Evolutionary conservation across 1,140 invertebrate genomes (phyloP).

Genomic region (Drosophila lacertosa): DNA sequence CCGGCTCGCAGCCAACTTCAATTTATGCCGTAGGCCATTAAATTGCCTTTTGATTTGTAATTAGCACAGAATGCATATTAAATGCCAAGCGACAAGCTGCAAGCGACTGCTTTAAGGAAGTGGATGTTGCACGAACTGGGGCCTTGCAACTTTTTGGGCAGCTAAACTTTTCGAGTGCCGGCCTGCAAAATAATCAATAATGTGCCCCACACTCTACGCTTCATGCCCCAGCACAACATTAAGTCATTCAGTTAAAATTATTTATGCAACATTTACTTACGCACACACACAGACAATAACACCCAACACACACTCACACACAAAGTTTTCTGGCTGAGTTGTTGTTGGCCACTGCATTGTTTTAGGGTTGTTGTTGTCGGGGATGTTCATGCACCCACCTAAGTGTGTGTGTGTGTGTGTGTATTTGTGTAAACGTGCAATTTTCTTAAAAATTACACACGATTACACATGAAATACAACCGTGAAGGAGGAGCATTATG

Average conservation of each 20-base stretch:
- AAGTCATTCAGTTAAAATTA: constrained; percentile 79
- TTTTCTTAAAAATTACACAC: constrained; percentile 83
- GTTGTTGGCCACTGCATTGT: constrained; percentile 60
- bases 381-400: constrained; percentile 26
- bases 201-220: too few relatives aligned
- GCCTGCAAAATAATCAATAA: constrained; percentile 67
- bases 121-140: neutral
- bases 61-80: constrained; percentile 77
- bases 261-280: constrained; percentile 82
- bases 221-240: constrained; percentile 55
- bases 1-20: constrained; percentile 51
- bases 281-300: constrained; percentile 46
- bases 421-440: constrained; percentile 60
- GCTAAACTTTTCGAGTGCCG: constrained; percentile 51
- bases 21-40: constrained; percentile 65
- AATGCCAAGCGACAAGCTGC: constrained; percentile 39
- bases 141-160: constrained; percentile 54
- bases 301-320: constrained; percentile 22
- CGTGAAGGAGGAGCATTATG: constrained; percentile 55
- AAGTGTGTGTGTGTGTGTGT: constrained; percentile 13
- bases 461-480: constrained; percentile 76
- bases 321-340: constrained; percentile 53
- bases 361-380: constrained; percentile 67
- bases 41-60: constrained; percentile 76
- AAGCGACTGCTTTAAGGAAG: constrained; percentile 22